Base-by-base conservation (phyloP, 2,797 vertebrate species). In the Rhynchotus rufescens region DNA sequence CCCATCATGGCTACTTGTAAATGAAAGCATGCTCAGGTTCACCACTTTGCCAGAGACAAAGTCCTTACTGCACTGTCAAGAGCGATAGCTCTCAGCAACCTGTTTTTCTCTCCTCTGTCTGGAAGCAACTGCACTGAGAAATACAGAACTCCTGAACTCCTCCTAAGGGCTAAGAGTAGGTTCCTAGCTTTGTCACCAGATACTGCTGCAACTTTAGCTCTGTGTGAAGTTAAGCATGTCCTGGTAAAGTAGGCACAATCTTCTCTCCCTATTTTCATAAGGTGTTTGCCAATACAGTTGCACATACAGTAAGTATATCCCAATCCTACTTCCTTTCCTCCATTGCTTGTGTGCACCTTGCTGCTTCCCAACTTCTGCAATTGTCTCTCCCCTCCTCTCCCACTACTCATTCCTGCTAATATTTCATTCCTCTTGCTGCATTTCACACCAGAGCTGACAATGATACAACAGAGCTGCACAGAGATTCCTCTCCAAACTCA, bases 371-470 rank as follows among this genome's bases (percentile, higher is more conserved):
- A 65, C 67, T 91, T 91, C n/a, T 67, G 3, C 84, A 73, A 62
- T 32, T 22, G 17, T 30, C n/a, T 79, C 36, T 64, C 28, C 15
- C 26, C 51, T 84, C 22, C 49, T 80, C 54, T 79, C 57, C 44
- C 21, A 12, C 49, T 28, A 22, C 10, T 9, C 45, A 49, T 49
- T 79, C 54, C 44, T 25, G 10, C 52, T 28, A 22, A 12, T 9
- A 5, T 15, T 81, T 91, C 23, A 30, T 74, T 60, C 49, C n/a
- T 62, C n/a, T 80, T 51, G 15, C 45, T 71, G 61, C 23, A 19
- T 71, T 86, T 93, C 57, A 88, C 81, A 83, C 34, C 77, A 86
- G 93, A 91, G 21, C 54, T 88, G 84, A 73, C 67, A 51, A 25
- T 3, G 6, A 54, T n/a, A 79, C 34, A 84, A 62, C 54, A 59